A percentile compares a stretch with the other conserved stretches of the same genome.
These are phyloP conservation scores for Geophilus truncorum DNA, from an alignment of 2,888 invertebrate genomes.

Conservation along the genomic window DNA sequence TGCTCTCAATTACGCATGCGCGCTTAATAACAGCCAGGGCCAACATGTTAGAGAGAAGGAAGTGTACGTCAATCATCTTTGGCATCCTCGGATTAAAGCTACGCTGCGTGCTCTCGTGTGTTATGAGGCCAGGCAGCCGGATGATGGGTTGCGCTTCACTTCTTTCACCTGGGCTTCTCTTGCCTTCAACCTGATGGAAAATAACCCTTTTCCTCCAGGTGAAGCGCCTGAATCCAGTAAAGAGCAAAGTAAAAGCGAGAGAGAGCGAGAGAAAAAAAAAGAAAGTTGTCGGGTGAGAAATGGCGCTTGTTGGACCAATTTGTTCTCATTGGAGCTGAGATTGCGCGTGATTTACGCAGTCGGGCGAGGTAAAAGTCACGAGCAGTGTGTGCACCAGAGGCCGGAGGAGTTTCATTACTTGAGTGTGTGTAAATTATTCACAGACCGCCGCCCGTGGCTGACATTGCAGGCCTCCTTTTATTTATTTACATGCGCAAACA, in stretches of 20 bases:
- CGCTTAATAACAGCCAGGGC: not conserved
- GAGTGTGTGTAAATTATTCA: conserved; percentile 10
- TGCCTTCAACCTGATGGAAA: not conserved
- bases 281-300: not conserved
- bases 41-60: not conserved
- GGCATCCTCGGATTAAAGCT: conserved; percentile 10
- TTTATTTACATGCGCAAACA: conserved; percentile 2
- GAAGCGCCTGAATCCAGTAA: not conserved
- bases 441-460: conserved; percentile 10
- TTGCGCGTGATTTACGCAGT: conserved; percentile 4
- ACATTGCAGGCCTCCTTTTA: conserved; percentile 4
- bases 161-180: not conserved
- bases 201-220: conserved; percentile 4
- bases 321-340: conserved; percentile 5
- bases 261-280: not conserved
- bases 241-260: not conserved
- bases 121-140: conserved; percentile 10
- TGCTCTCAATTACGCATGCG: conserved; percentile 4
- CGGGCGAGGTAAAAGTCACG: conserved; percentile 10
- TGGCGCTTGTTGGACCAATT: conserved; percentile 10
- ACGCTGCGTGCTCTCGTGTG: conserved; percentile 5
- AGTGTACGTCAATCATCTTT: conserved; percentile 10
- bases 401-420: conserved; percentile 10
- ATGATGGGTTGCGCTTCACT: conserved; percentile 10
- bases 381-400: conserved; percentile 10